Conservation (phyloP, 1,140 invertebrate genomes). For the Pseudomyrmex dendroicus region DNA sequence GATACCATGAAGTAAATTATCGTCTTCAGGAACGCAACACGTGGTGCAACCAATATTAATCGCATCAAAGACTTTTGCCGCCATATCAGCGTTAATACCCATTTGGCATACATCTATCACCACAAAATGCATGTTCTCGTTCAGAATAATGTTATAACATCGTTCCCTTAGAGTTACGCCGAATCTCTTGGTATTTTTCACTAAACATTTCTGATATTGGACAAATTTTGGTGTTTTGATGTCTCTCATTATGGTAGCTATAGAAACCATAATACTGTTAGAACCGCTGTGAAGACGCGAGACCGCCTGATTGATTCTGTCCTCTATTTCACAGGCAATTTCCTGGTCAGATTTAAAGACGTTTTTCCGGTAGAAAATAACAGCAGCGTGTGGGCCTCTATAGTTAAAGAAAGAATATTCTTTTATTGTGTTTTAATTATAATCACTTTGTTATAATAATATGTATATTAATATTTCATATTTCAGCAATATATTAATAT, state of each 20-base stretch:
- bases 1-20: constrained; percentile 97
- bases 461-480: not conserved
- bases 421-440: not conserved
- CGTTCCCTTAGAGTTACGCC: constrained; percentile 87
- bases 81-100: constrained; percentile 93
- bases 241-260: constrained; percentile 96
- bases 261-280: constrained; percentile 95
- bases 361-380: constrained; percentile 96
- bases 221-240: constrained; percentile 92
- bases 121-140: constrained; percentile 93
- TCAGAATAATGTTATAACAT: constrained; percentile 91
- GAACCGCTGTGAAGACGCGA: constrained; percentile 96
- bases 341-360: constrained; percentile 92
- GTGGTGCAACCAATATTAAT: constrained; percentile 98
- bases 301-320: constrained; percentile 96
- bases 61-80: constrained; percentile 95
- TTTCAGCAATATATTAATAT: not conserved
- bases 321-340: constrained; percentile 95
- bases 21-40: constrained; percentile 98
- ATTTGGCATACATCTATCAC: constrained; percentile 91
- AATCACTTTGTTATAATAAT: too few relatives aligned
- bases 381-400: constrained; percentile 94
- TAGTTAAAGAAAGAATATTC: constrained; percentile 26
- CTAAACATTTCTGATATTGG: constrained; percentile 94
- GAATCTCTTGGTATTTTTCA: constrained; percentile 91